Base-by-base conservation (phyloP, 2,113 vertebrate species). In the Ellobius talpinus region DNA sequence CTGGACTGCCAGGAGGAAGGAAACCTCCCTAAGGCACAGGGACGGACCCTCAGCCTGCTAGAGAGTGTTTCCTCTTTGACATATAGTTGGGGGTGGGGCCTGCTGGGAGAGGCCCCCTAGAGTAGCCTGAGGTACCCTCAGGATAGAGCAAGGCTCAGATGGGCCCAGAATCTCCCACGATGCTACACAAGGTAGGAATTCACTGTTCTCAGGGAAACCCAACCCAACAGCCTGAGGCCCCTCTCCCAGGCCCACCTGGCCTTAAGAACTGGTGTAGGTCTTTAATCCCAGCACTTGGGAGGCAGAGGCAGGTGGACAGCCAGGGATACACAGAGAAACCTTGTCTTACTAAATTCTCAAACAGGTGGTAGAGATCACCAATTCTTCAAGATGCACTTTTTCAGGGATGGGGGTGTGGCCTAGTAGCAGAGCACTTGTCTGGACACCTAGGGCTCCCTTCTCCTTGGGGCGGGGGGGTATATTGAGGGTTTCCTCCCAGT, bases 221-320 rank as follows among this genome's bases (percentile, higher is more conserved):
- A 14, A 52, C 36, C 79, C 23, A 63, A 1, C 8, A 1, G 29
- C 42, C 72, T 24, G 3, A 0, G 10, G 0, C 6, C 2, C 58
- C 58, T 63, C 50, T 21, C 5, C 31, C 17, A 21, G 55, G 29
- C 14, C 45, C 33, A 47, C 58, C 50, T 8, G 19, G 45, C 85
- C 36, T 74, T 31, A n/a, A n/a, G 33, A 72, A n/a, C 68, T 72
- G 68, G 68, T n/a, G 17, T 17, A n/a, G 3, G 16, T 14, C 68
- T 72, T 72, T 3, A 72, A n/a, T 72, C 68, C 68, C 33, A n/a
- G 68, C 68, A n/a, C 33, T 72, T 72, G 33, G 66, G 66, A n/a
- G 33, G 68, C 33, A 70, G 68, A 70, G 36, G 68, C 36, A n/a
- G 68, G 31, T 1, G 31, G 29, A 16, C 66, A 3, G 36, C 17